Evolutionary conservation across 2,888 invertebrate species (phyloP), one percentile per base, ranked within the genome.

Genomic region (Ommatoiulus sabulosus): DNA sequence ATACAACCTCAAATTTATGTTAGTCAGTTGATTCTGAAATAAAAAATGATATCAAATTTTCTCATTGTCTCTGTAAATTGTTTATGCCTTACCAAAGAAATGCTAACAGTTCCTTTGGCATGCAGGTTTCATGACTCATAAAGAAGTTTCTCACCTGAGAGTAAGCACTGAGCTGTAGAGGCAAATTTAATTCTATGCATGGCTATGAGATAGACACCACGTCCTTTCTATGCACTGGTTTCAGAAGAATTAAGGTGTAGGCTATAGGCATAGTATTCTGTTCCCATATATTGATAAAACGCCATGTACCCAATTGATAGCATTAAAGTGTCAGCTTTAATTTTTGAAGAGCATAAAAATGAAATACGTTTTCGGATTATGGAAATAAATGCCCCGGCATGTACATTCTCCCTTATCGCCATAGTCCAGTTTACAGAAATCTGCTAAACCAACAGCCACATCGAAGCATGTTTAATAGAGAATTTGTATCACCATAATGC

Each of bases 401-500:
- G 85, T 44, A 85, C 44, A 85, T 85, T 44, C 15, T 44, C 20
- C 85, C 44, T 85, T 85, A 85, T 85, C 85, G n/a, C 44, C 46
- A 46, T 44, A 85, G 85, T 85, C 85, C 85, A 85, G 85, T 85
- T 85, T 85, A 46, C 85, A 7, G 44, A 85, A 44, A 85, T 44
- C 44, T 44, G 44, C 44, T 85, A 8, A 85, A 24, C 72, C n/a
- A 20, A 24, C 72, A 24, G 72, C 72, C n/a, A 20, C 85, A 85
- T 8, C 8, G 85, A 35, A 44, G 85, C 20, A 44, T 15, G 44
- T 44, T 85, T 35, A 35, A 35, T 44, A 5, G 6, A 85, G 44
- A 44, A 44, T 85, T 46, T 44, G n/a, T 17, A 8, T 85, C 43
- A 44, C 44, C 46, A 85, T 44, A n/a, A 44, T 44, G 85, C n/a